Evolutionary conservation across 2,888 invertebrate species (phyloP).

Genomic region (Hedychridium roseum): DNA sequence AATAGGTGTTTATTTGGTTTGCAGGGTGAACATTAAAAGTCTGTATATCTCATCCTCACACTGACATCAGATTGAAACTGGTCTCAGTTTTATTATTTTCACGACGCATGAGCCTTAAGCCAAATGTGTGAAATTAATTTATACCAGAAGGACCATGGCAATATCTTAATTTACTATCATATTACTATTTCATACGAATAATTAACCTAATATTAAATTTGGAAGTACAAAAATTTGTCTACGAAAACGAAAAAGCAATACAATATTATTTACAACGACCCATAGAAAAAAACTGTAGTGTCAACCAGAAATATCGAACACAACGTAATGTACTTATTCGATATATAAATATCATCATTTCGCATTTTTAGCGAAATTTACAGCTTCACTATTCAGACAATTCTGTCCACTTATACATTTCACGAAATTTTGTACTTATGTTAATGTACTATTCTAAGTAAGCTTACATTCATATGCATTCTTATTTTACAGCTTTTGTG

Average conservation of each 20-base stretch:
- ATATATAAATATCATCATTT: too few species aligned
- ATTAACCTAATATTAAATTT: conserved; percentile 41
- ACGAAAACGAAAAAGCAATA: conserved; percentile 29
- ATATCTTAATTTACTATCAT: conserved; percentile 44
- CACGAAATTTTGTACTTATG: conserved; percentile 33
- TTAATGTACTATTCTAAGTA: conserved; percentile 25
- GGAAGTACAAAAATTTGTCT: conserved; percentile 46
- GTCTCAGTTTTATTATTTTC: conserved; percentile 2
- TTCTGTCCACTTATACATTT: too few species aligned
- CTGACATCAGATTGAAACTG: too few species aligned
- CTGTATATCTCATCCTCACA: conserved; percentile 15
- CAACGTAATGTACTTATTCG: too few species aligned
- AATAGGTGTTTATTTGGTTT: conserved; percentile 36
- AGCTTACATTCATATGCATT: conserved; percentile 11
- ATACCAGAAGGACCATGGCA: conserved; percentile 32
- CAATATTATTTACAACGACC: conserved; percentile 43
- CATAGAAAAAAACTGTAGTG: too few species aligned
- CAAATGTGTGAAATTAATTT: not conserved
- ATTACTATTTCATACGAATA: conserved; percentile 43
- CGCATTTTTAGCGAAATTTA: too few species aligned
- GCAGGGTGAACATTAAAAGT: conserved; percentile 22
- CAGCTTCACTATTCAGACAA: too few species aligned
- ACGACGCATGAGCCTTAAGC: not conserved
- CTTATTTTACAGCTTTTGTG: conserved; percentile 22
- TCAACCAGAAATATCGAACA: too few species aligned